Conservation (phyloP, 2,888 invertebrate genomes). For the Drosophila anomalata region DNA sequence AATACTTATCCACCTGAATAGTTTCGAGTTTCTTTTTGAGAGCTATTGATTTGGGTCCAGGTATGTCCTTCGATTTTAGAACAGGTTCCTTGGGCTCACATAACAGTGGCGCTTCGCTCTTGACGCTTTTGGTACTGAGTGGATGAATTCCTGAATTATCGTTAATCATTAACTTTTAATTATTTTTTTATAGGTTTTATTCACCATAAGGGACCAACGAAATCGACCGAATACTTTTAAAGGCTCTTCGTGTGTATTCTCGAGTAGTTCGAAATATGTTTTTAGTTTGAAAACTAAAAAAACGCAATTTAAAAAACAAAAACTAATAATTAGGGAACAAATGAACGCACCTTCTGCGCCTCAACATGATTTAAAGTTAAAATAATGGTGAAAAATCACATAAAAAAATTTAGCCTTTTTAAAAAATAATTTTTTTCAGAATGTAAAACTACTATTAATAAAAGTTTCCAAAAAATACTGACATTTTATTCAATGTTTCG, state of each 20-base stretch:
- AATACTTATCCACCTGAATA: constrained; percentile 1
- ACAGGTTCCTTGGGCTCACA: constrained; percentile 3
- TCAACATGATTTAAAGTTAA: not conserved
- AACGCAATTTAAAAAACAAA: not conserved
- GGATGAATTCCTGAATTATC: not conserved
- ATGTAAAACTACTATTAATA: no score
- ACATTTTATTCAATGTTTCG: no score
- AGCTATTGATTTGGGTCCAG: not conserved
- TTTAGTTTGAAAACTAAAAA: not conserved
- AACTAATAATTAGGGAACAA: not conserved
- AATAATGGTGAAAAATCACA: no score
- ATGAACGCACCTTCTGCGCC: not conserved
- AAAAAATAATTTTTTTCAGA: no score
- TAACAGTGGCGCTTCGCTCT: not conserved
- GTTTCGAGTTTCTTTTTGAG: not conserved
- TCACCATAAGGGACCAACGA: not conserved
- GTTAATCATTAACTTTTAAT: not conserved
- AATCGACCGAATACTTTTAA: not conserved
- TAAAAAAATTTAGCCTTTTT: no score
- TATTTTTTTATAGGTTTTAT: not conserved
- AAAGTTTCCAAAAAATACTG: no score
- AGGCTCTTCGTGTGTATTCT: not conserved
- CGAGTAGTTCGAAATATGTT: not conserved
- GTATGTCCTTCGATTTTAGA: not conserved
- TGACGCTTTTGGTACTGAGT: not conserved